phyloP scores from a whole-genome alignment of 2,888 invertebrate species.

The Tetragonisca angustula region DNA sequence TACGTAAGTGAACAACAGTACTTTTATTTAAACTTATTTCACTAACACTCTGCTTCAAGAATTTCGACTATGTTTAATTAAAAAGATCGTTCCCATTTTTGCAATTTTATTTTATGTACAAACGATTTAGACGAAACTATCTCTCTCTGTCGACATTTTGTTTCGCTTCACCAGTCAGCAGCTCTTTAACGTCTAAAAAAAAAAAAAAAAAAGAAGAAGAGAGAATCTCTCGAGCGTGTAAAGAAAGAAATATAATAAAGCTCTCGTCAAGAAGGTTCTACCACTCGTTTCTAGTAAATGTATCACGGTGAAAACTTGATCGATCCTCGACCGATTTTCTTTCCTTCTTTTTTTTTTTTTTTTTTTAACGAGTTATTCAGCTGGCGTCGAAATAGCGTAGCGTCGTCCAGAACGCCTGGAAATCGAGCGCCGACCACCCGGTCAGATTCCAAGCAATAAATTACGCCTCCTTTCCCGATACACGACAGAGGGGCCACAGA shows the following conservation, averaged over 20 bases:
- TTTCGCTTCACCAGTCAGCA: not conserved
- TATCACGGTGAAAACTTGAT: constrained; percentile 63
- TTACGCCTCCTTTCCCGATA: constrained; percentile 10
- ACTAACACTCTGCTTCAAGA: no score
- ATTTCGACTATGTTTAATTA: not conserved
- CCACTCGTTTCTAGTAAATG: constrained; percentile 16
- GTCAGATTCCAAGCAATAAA: not conserved
- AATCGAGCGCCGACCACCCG: constrained; percentile 7
- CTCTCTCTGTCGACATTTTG: not conserved
- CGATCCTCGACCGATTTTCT: constrained; percentile 22
- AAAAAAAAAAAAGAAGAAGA: not conserved
- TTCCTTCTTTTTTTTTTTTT: constrained; percentile 30
- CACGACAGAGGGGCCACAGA: not conserved
- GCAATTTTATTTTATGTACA: not conserved
- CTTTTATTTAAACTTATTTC: no score
- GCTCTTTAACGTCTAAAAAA: not conserved
- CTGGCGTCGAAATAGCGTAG: constrained; percentile 34
- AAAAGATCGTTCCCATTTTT: not conserved
- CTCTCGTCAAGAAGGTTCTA: constrained; percentile 51
- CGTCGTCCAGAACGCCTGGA: not conserved
- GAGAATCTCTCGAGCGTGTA: not conserved
- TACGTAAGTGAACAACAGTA: no score
- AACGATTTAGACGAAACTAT: not conserved
- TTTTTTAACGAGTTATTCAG: not conserved
- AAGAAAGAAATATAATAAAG: constrained; percentile 30